Evolutionary conservation across 2,888 invertebrate genomes (phyloP), one percentile per base, ranked within the genome.

Genomic region (Drosophila affinis): DNA sequence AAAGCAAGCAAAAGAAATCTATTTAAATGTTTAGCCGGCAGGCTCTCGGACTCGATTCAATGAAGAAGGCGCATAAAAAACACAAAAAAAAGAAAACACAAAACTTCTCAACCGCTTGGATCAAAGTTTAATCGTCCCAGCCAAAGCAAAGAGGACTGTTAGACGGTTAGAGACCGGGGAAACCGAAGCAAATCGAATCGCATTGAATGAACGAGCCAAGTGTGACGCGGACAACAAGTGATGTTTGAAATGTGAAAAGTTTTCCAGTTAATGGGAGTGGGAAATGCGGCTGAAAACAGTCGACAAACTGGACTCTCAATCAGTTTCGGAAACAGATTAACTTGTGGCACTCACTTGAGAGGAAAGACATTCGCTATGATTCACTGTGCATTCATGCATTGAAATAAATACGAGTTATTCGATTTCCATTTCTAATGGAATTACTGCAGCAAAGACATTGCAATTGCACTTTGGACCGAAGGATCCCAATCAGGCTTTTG

Each of bases 81-180:
- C 6, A 44, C 14, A n/a, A 45, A 63, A 62, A 18, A 18, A 18
- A 18, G 18, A 21, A 21, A 21, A 21, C n/a, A n/a, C n/a, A n/a
- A 3, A 70, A 62, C 56, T 71, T 71, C 39, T 32, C 49, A 62
- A 49, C 32, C 57, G 53, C 53, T 46, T 39, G 46, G 71, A 71
- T 71, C 70, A 71, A 71, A 71, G 70, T 70, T 71, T 70, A 71
- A 71, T 71, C 70, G 53, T 62, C 44, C 62, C 47, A 27, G 48
- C 52, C 17, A 49, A 71, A 49, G 56, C 17, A 49, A 71, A 49
- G 56, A 47, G 29, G 29, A 29, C 17, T 18, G 29, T 47, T 29
- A 45, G 39, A 9, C 29, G 7, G 7, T 29, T 29, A 27, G 27
- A 24, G 4, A 9, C 27, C 44, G 48, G 6, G 6, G 21, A n/a